These are phyloP conservation scores for Caenorhabditis sp. DNA, from an alignment of 2,888 invertebrate genomes.

Conservation along the genomic window DNA sequence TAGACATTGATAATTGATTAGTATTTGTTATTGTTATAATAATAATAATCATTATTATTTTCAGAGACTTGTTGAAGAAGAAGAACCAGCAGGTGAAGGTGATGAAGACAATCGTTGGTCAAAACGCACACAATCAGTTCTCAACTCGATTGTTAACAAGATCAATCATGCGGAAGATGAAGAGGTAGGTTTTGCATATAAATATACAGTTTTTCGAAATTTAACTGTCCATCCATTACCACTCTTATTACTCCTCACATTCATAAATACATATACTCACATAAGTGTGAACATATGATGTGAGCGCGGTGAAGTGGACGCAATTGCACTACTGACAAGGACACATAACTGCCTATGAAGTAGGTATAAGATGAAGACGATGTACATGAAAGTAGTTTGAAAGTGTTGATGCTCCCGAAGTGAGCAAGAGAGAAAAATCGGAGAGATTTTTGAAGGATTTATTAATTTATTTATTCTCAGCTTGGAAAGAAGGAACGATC, in stretches of 20 bases:
- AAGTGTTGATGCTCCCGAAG: constrained; percentile 21
- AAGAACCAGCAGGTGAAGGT: constrained; percentile 30
- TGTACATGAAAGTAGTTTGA: constrained; percentile 9
- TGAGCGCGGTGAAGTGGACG: constrained; percentile 42
- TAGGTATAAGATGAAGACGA: constrained; percentile 43
- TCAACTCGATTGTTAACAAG: constrained; percentile 59
- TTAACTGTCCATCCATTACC: not conserved
- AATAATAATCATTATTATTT: not conserved
- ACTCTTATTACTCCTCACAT: not conserved
- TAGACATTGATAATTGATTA: not conserved
- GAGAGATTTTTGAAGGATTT: no score
- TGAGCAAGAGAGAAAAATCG: constrained; percentile 2
- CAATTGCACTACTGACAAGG: constrained; percentile 51
- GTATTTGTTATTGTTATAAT: not conserved
- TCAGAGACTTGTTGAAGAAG: constrained; percentile 17
- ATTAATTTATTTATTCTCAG: no score
- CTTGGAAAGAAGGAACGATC: no score
- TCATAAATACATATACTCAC: not conserved
- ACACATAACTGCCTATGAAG: constrained; percentile 48
- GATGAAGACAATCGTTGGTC: constrained; percentile 63
- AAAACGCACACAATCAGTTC: constrained; percentile 62
- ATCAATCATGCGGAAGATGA: constrained; percentile 46
- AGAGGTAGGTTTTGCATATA: constrained; percentile 46
- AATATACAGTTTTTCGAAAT: no score
- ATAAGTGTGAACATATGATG: constrained; percentile 48